Evolutionary conservation across 2,888 invertebrate species (phyloP).

Genomic region (Scelioninae gen. 1): DNA sequence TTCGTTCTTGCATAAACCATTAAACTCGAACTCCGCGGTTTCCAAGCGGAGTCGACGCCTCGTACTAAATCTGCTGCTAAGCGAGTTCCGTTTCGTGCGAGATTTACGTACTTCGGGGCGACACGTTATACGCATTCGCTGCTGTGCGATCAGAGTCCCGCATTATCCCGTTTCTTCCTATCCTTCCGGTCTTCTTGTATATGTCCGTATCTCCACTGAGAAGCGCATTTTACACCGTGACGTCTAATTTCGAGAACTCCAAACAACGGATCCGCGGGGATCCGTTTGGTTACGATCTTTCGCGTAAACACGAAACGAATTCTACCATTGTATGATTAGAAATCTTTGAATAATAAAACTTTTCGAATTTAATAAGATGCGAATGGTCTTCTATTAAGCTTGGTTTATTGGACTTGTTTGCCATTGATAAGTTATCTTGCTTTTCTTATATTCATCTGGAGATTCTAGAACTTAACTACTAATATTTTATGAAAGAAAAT

Average conservation of each 20-base stretch:
- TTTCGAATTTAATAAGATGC: slow-evolving; percentile 40
- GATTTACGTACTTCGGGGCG: slow-evolving; percentile 77
- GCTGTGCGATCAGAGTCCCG: slow-evolving; percentile 51
- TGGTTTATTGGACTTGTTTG: slow-evolving; percentile 36
- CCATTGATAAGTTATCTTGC: slow-evolving; percentile 4
- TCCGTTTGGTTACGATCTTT: slow-evolving; percentile 55
- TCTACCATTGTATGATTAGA: slow-evolving; percentile 49
- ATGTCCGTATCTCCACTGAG: slow-evolving; percentile 57
- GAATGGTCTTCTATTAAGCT: slow-evolving; percentile 35
- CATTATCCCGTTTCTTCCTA: slow-evolving; percentile 65
- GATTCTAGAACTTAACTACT: neutral
- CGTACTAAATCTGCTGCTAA: slow-evolving; percentile 81
- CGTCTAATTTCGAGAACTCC: slow-evolving; percentile 67
- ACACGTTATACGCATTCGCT: slow-evolving; percentile 68
- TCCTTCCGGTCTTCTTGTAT: slow-evolving; percentile 65
- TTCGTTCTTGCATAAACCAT: slow-evolving; percentile 84
- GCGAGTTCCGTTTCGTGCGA: slow-evolving; percentile 79
- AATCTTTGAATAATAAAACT: slow-evolving; percentile 44
- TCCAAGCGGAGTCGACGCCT: slow-evolving; percentile 81
- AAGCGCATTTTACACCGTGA: slow-evolving; percentile 63
- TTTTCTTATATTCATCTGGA: neutral
- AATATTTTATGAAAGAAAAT: too few species aligned
- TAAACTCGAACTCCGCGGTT: slow-evolving; percentile 84
- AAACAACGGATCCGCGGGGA: slow-evolving; percentile 53
- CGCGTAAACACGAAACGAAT: slow-evolving; percentile 29